Base-by-base conservation (phyloP, 1,140 invertebrate species). In the Procambarus clarkii region DNA sequence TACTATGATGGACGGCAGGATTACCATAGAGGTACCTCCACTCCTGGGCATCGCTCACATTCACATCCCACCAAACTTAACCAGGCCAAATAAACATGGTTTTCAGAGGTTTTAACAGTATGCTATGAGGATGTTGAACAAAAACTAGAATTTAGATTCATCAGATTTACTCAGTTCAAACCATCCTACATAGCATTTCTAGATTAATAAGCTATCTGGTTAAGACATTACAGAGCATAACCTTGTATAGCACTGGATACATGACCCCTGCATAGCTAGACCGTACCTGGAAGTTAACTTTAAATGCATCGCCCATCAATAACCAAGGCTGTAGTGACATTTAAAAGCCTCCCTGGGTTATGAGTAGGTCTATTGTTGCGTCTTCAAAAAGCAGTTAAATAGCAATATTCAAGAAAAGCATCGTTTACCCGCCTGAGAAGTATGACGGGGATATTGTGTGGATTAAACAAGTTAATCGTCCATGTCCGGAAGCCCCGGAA, bases 41-140 rank as follows among this genome's bases (percentile, higher is more conserved):
- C 77, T 86, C 21, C n/a, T 60, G 44, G 0, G 60, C n/a, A 7
- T 71, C n/a, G 34, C 48, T 48, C 18, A 46, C 77, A 58, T 48
- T 54, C 45, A 71, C 69, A n/a, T 46, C 34, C 58, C 58, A 24
- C 8, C n/a, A 79, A 50, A 21, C 58, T 69, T 78, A 74, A 54
- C 50, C 8, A 45, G 15, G 74, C 58, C 50, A n/a, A 3, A 71
- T 15, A 46, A 46, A 48, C 9, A 82, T 77, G 60, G n/a, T 15
- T 84, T 9, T 24, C n/a, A 44, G 15, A 34, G n/a, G 15, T 5
- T 24, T 21, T 34, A 18, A 44, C 45, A n/a, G 69, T 80, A 78
- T 84, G 91, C 86, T 92, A 92, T 86, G 92, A 92, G 92, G 92
- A 92, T 92, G 87, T 90, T 92, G 92, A 92, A 92, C 92, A 92